Evolutionary conservation across 2,888 invertebrate genomes (phyloP), one percentile per base, ranked within the genome.

Genomic region (Epirrhoe tristata): DNA sequence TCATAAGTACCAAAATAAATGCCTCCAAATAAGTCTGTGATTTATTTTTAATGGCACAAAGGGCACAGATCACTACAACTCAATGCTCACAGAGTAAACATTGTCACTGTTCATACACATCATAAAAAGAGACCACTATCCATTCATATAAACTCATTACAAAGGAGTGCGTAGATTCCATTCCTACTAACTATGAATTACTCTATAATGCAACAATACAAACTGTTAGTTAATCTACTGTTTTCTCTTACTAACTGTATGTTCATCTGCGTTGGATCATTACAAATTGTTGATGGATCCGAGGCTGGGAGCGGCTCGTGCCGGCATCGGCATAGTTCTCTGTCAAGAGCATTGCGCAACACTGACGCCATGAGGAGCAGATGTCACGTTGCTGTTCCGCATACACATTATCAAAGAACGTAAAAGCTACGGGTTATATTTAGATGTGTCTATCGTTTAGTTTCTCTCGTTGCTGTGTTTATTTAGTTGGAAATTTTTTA

Each of bases 291-390:
- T 55, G 50, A 12, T 55, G 5, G 17, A 17, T 59, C 24, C 48
- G 24, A 53, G 57, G 67, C 57, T 62, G 66, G 55, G 52, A 63
- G 54, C 61, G 61, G 56, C 66, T 67, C 63, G 66, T 68, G 64
- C 69, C 63, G 62, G 63, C 48, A 62, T 53, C 63, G 62, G 63
- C 48, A 62, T 53, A 70, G 70, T 72, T 61, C 73, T 75, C 69
- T 78, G 74, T 79, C 74, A 74, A 63, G 73, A 73, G 34, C 75
- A 66, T 78, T 73, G 64, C 73, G 73, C 55, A 68, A 68, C 58
- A 17, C 34, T 52, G 17, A 31, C 52, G 59, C 58, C 8, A 51
- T 58, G 39, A 51, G 16, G 16, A 50, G 34, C 67, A 59, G 57
- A 67, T 67, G 67, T 67, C 68, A 56, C 51, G 53, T 39, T 63